Evolutionary conservation across 2,113 vertebrate genomes (phyloP).

Genomic region (Ranitomeya variabilis): DNA sequence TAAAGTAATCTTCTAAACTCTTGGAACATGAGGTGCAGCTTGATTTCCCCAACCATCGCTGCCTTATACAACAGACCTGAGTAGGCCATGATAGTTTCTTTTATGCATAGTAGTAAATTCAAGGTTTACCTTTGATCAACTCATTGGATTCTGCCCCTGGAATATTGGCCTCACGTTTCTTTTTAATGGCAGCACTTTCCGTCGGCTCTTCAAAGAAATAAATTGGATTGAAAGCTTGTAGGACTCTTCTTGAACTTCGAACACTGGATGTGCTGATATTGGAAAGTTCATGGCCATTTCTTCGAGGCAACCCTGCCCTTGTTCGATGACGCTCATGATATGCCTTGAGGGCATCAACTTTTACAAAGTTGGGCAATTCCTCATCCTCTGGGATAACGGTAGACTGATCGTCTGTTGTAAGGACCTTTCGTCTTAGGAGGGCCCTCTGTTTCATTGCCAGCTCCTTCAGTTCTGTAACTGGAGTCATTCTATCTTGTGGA

Average conservation of each 20-base stretch:
- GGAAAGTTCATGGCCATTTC: background rate
- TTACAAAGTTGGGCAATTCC: background rate
- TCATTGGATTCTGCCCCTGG: background rate
- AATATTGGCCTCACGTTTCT: background rate
- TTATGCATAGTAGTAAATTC: background rate
- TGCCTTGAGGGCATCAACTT: background rate
- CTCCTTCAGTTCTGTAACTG: constrained; percentile 62
- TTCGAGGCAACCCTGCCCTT: background rate
- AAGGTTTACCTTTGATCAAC: background rate
- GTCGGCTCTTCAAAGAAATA: background rate
- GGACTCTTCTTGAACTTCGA: background rate
- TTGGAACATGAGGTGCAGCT: no score
- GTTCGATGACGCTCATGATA: no score
- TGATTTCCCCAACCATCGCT: background rate
- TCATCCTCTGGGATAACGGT: background rate
- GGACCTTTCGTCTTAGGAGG: background rate
- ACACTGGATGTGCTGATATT: background rate
- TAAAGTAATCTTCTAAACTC: no score
- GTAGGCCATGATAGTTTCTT: background rate
- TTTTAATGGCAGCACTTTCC: background rate
- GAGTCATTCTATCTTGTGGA: constrained; percentile 55
- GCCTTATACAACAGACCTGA: background rate
- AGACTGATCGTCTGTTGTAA: background rate
- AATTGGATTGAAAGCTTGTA: background rate
- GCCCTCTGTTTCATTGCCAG: background rate